phyloP scores from a whole-genome alignment of 2,888 invertebrate species.

The Pyralis farinalis region DNA sequence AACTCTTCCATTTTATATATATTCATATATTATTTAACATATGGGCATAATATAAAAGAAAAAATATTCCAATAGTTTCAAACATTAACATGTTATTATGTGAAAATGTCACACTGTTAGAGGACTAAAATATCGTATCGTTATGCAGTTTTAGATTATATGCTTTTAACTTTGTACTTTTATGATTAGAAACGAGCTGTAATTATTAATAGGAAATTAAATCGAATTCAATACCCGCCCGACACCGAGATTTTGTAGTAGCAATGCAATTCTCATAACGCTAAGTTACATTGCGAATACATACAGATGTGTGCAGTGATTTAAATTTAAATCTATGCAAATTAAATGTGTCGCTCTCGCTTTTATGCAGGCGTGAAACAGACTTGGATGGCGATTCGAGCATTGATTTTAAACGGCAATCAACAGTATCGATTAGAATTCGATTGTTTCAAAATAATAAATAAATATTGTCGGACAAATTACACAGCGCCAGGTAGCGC shows the following conservation, averaged over 20 bases:
- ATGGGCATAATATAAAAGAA: no score
- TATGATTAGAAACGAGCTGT: slow-evolving; percentile 1
- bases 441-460: neutral
- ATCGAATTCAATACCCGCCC: no score
- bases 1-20: no score
- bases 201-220: slow-evolving; percentile 1
- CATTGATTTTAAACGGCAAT: neutral
- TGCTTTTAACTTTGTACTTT: neutral
- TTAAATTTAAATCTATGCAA: slow-evolving; percentile 11
- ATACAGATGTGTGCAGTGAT: slow-evolving; percentile 5
- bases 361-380: slow-evolving; percentile 1
- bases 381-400: neutral
- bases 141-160: no score
- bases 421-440: neutral
- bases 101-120: no score
- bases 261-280: neutral
- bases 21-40: no score
- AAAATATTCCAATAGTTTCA: no score
- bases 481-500: no score
- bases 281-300: neutral
- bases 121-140: no score
- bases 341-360: slow-evolving; percentile 4
- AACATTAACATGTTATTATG: no score
- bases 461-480: no score
- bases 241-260: no score